These are phyloP conservation scores for Trissolcus basalis DNA, from an alignment of 1,140 invertebrate genomes.

Conservation along the genomic window DNA sequence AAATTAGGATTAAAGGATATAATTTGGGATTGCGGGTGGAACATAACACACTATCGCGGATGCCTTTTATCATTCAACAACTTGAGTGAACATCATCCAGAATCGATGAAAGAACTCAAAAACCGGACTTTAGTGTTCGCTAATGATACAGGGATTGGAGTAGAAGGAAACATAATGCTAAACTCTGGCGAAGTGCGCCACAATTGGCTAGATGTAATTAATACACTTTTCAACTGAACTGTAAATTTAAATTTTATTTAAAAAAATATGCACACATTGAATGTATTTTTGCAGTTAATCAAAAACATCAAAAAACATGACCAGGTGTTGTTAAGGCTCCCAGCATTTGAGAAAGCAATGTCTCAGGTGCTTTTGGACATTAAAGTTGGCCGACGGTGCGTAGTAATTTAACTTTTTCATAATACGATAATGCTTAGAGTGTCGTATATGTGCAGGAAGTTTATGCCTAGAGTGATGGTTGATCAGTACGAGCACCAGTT, in stretches of 20 bases:
- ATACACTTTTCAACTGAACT: no score
- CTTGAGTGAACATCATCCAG: conserved; percentile 82
- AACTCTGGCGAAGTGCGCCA: conserved; percentile 93
- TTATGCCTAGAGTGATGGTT: conserved; percentile 91
- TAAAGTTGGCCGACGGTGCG: conserved; percentile 86
- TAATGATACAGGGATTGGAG: conserved; percentile 89
- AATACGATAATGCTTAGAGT: conserved; percentile 73
- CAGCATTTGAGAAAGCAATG: conserved; percentile 88
- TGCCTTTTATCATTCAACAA: conserved; percentile 86
- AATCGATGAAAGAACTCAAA: conserved; percentile 81
- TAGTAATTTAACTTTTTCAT: conserved; percentile 67
- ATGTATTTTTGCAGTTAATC: conserved; percentile 83
- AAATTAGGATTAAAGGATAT: conserved; percentile 79
- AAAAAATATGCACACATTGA: no score
- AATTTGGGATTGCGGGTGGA: conserved; percentile 90
- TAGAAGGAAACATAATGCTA: conserved; percentile 91
- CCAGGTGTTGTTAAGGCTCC: conserved; percentile 83
- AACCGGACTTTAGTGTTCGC: conserved; percentile 88
- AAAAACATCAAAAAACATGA: conserved; percentile 88
- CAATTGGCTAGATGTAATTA: conserved; percentile 91
- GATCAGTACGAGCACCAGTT: conserved; percentile 89
- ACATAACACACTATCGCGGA: conserved; percentile 89
- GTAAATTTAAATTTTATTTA: no score
- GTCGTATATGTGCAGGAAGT: conserved; percentile 82
- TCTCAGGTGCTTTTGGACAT: conserved; percentile 88